Percentiles rank a stretch among this genome's conserved stretches.
These are phyloP conservation scores for Megathymus violae DNA, from an alignment of 1,140 invertebrate species.

Conservation along the genomic window DNA sequence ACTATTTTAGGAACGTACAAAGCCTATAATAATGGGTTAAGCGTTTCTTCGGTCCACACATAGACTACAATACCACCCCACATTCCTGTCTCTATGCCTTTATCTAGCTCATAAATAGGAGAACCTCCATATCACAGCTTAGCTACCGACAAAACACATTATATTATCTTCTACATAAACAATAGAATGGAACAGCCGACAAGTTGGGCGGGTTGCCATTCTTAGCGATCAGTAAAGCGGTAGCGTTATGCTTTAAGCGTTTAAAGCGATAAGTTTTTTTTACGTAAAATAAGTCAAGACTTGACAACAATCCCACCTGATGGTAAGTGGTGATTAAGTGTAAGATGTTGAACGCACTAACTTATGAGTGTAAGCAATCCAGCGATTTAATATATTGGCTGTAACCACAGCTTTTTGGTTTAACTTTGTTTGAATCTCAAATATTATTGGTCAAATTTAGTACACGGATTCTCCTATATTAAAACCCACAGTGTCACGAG, in stretches of 20 bases:
- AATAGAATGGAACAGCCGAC: slow-evolving; percentile 74
- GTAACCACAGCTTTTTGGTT: too few relatives aligned
- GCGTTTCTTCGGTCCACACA: slow-evolving; percentile 27
- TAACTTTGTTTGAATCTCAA: too few relatives aligned
- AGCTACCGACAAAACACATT: slow-evolving; percentile 78
- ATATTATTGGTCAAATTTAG: too few relatives aligned
- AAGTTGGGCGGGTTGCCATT: slow-evolving; percentile 40
- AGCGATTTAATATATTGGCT: too few relatives aligned
- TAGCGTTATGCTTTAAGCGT: not conserved
- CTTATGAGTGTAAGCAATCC: too few relatives aligned
- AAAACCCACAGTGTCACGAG: too few relatives aligned
- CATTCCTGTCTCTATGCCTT: slow-evolving; percentile 51
- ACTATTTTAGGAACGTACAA: slow-evolving; percentile 28
- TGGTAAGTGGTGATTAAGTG: too few relatives aligned
- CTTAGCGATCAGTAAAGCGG: slow-evolving; percentile 35
- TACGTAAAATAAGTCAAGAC: too few relatives aligned
- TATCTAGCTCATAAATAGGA: slow-evolving; percentile 66
- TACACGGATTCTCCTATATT: too few relatives aligned
- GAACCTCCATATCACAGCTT: slow-evolving; percentile 60
- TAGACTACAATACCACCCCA: slow-evolving; percentile 44
- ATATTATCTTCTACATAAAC: slow-evolving; percentile 77
- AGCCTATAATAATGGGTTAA: slow-evolving; percentile 30
- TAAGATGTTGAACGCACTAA: too few relatives aligned
- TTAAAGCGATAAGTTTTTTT: slow-evolving; percentile 4
- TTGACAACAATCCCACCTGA: too few relatives aligned